Evolutionary conservation across 2,888 invertebrate genomes (phyloP).

Genomic region (Nycteola revayana): DNA sequence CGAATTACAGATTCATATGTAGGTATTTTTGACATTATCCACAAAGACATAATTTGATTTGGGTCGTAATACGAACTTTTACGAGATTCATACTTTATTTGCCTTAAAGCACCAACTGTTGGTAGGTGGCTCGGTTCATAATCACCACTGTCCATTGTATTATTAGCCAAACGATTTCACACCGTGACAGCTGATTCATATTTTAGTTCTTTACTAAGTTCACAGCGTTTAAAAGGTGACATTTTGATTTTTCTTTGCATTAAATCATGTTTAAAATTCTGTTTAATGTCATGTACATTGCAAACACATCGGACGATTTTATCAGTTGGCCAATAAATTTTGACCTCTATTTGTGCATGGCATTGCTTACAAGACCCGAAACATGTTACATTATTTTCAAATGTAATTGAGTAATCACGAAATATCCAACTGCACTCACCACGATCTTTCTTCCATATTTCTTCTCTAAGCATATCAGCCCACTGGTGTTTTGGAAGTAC

Average conservation of each 20-base stretch:
- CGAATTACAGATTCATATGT: not conserved
- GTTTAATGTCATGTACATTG: no score
- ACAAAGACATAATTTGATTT: constrained; percentile 4
- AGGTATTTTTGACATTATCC: constrained; percentile 1
- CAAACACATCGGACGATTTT: no score
- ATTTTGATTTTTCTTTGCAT: not conserved
- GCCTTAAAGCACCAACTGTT: constrained; percentile 3
- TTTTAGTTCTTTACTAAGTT: constrained; percentile 1
- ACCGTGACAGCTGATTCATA: constrained; percentile 4
- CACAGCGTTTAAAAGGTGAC: constrained; percentile 4
- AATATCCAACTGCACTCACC: constrained; percentile 8
- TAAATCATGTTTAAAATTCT: constrained; percentile 1
- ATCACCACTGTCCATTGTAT: not conserved
- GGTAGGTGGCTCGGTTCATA: constrained; percentile 6
- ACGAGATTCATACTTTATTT: constrained; percentile 5
- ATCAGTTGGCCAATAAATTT: constrained; percentile 5
- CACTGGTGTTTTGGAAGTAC: constrained; percentile 10
- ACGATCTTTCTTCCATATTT: constrained; percentile 8
- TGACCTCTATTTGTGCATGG: constrained; percentile 4
- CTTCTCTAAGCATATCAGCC: constrained; percentile 9
- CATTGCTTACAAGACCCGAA: constrained; percentile 8
- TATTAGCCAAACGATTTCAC: constrained; percentile 3
- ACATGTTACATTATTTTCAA: constrained; percentile 4
- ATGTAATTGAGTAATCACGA: constrained; percentile 8
- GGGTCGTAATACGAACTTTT: constrained; percentile 1